phyloP scores from a whole-genome alignment of 2,797 vertebrate species.

The Loris lydekkerianus region DNA sequence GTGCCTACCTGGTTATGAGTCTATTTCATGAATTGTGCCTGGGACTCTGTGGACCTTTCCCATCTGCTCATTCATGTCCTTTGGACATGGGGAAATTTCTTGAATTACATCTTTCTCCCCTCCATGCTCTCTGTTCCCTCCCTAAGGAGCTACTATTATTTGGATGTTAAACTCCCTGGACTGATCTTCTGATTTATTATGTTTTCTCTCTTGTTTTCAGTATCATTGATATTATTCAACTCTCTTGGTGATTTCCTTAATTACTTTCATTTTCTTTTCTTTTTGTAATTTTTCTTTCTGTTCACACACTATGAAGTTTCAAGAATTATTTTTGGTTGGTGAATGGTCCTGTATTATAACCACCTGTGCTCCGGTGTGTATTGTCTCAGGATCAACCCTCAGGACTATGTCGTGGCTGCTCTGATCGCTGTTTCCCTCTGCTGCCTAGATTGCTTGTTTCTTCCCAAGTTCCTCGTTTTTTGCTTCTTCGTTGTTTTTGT shows the following conservation, averaged over 20 bases:
- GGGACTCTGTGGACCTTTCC: background rate
- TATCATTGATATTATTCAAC: background rate
- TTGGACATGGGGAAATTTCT: background rate
- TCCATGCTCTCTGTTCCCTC: background rate
- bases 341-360: too few species aligned
- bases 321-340: background rate
- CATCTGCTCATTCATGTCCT: background rate
- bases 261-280: background rate
- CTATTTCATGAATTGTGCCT: background rate
- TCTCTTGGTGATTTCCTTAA: background rate
- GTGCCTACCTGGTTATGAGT: accelerated
- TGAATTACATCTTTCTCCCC: background rate
- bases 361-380: too few species aligned
- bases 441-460: background rate
- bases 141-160: background rate
- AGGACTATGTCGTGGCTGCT: too few species aligned
- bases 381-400: background rate
- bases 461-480: background rate
- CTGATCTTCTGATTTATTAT: background rate
- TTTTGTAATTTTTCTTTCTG: background rate
- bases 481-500: background rate
- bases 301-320: background rate
- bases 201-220: background rate
- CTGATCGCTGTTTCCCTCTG: background rate
- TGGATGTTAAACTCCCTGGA: background rate